These are phyloP conservation scores for Megaceryle torquata DNA, from an alignment of 2,113 vertebrate genomes.

Conservation along the genomic window DNA sequence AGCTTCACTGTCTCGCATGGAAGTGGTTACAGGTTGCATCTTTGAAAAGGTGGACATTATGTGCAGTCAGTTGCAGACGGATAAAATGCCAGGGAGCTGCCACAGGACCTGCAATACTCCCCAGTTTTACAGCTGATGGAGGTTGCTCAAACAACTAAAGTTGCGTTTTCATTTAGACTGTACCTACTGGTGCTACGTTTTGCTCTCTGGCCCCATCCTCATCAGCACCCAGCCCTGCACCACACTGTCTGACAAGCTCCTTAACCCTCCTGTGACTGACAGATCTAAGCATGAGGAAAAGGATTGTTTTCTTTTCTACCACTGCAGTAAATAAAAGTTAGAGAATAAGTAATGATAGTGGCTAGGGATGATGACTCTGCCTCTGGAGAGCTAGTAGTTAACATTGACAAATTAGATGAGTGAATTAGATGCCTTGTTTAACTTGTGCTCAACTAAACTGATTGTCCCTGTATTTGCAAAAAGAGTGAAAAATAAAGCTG, in stretches of 20 bases:
- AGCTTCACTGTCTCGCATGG: not conserved
- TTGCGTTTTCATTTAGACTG: not conserved
- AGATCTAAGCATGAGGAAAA: not conserved
- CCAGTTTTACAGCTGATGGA: not conserved
- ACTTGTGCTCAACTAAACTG: slow-evolving; percentile 19
- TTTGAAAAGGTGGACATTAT: not conserved
- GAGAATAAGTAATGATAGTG: not conserved
- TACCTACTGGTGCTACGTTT: not conserved
- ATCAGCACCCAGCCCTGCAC: not conserved
- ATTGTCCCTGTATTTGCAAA: slow-evolving; percentile 11
- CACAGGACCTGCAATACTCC: fast-evolving
- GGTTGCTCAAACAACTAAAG: not conserved
- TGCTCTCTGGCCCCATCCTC: not conserved
- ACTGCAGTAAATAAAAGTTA: not conserved
- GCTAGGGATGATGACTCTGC: not conserved
- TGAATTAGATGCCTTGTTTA: slow-evolving; percentile 11
- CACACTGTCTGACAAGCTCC: not conserved
- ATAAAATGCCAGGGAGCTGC: not conserved
- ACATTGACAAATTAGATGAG: not conserved
- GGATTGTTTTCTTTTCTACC: not conserved
- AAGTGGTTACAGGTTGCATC: not conserved
- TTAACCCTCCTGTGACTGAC: not conserved
- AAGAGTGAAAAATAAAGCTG: not conserved
- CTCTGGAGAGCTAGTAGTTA: slow-evolving; percentile 15
- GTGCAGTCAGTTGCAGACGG: not conserved